Base-by-base conservation (phyloP, 1,140 invertebrate species). In the Ganaspis sp. region DNA sequence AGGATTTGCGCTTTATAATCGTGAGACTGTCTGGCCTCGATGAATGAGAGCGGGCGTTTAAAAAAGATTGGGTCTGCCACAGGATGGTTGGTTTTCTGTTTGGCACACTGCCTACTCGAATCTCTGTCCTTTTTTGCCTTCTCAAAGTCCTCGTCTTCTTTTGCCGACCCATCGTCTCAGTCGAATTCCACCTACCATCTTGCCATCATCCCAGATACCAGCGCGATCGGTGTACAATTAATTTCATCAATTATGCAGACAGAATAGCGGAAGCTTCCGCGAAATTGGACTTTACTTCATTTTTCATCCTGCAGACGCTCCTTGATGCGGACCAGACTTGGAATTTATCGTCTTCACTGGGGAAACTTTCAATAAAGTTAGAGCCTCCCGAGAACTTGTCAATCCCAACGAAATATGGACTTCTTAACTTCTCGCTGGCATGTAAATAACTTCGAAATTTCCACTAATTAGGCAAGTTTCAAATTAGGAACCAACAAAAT, bases 1-100 rank as follows among this genome's bases (percentile, higher is more conserved):
- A 83, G 81, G 81, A 85, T 85, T 83, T 83, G 78, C 72, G 80
- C 81, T 85, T 85, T 82, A 83, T 81, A 83, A 83, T 83, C 83
- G 83, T 85, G 83, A 85, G 83, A 83, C 83, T 85, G 83, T 85
- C 83, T 85, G 83, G 81, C 45, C 75, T 74, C 73, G 74, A 83
- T 85, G 83, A 84, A 84, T 83, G 79, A 79, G 78, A 81, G 77
- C 81, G 79, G 81, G 79, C 79, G 72, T 83, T 83, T 79, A 81
- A 83, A 81, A 84, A 84, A 84, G 79, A 84, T 83, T 80, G 76
- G 79, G 76, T 83, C 38, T 78, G 78, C 79, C 83, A 79, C 81
- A 81, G 78, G 79, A 77, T 80, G 79, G 73, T 79, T 75, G 71
- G 74, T 80, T 82, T 82, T 78, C 78, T 82, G 76, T 73, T 76